These are phyloP conservation scores for Gasterosteus aculeatus DNA, from an alignment of 2,113 vertebrate species.

Conservation along the genomic window DNA sequence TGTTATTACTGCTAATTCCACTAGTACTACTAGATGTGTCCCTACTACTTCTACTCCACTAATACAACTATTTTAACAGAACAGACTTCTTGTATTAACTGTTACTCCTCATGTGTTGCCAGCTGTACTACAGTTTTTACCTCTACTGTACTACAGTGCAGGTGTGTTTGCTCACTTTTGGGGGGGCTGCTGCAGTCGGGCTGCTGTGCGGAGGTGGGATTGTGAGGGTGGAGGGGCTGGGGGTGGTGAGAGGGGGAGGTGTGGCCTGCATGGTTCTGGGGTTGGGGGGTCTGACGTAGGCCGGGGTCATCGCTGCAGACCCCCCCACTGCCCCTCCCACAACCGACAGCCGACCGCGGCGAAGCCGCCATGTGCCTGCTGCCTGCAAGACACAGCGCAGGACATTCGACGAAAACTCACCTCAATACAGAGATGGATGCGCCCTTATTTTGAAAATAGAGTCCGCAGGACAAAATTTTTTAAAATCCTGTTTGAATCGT, in stretches of 20 bases:
- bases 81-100: too few species aligned
- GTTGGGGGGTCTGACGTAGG: constrained; percentile 70
- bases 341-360: background rate
- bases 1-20: too few species aligned
- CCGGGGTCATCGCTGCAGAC: constrained; percentile 50
- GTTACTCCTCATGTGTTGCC: background rate
- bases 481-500: too few species aligned
- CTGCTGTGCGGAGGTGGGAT: constrained; percentile 44
- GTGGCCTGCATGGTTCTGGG: constrained; percentile 54
- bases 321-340: background rate
- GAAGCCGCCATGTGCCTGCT: constrained; percentile 55
- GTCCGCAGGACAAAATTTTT: too few species aligned
- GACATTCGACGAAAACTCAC: background rate
- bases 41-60: too few species aligned
- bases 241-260: constrained; percentile 50
- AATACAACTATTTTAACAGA: too few species aligned
- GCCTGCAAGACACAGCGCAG: constrained; percentile 17
- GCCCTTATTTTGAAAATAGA: too few species aligned
- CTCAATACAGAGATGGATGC: too few species aligned
- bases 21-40: too few species aligned
- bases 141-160: background rate
- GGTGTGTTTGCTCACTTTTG: constrained; percentile 44
- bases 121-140: background rate
- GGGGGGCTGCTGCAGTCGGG: constrained; percentile 63
- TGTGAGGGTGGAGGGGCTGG: constrained; percentile 31